Evolutionary conservation across 2,888 invertebrate species (phyloP).

Genomic region (Strigamia transsilvanica): DNA sequence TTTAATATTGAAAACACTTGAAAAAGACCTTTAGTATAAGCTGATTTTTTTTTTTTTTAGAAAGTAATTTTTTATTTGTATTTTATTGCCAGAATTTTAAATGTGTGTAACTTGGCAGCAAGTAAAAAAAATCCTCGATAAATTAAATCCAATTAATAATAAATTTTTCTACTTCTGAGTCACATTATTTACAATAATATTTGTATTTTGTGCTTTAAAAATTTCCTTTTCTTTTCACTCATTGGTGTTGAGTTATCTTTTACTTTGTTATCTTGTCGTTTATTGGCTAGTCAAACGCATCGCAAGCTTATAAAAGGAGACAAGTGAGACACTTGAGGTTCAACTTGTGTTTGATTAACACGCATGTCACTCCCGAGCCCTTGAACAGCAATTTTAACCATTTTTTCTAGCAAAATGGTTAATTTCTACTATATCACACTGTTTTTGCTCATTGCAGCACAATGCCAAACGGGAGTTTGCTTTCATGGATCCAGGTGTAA

Average conservation of each 20-base stretch:
- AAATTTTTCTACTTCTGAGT: background rate
- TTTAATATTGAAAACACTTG: background rate
- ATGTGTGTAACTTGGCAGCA: background rate
- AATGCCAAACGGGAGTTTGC: constrained; percentile 65
- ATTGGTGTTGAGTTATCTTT: background rate
- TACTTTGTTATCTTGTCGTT: background rate
- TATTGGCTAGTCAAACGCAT: background rate
- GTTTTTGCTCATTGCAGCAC: constrained; percentile 61
- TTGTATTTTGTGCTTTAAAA: background rate
- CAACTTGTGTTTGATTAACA: background rate
- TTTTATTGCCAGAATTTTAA: background rate
- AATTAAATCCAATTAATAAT: background rate
- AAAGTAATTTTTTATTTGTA: background rate
- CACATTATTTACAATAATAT: background rate
- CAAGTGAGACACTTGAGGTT: constrained; percentile 20
- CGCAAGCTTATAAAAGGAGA: constrained; percentile 7
- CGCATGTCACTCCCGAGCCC: constrained; percentile 17
- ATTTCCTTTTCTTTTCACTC: background rate
- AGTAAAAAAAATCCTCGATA: background rate
- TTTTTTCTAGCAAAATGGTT: constrained; percentile 10
- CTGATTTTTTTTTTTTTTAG: background rate
- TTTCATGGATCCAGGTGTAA: constrained; percentile 66
- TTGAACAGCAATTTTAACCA: background rate
- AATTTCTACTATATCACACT: background rate
- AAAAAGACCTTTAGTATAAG: constrained; percentile 3